Percentiles rank a stretch among this genome's conserved stretches.
Conservation (phyloP, 2,888 invertebrate genomes). For the Stenodera caucasica region DNA sequence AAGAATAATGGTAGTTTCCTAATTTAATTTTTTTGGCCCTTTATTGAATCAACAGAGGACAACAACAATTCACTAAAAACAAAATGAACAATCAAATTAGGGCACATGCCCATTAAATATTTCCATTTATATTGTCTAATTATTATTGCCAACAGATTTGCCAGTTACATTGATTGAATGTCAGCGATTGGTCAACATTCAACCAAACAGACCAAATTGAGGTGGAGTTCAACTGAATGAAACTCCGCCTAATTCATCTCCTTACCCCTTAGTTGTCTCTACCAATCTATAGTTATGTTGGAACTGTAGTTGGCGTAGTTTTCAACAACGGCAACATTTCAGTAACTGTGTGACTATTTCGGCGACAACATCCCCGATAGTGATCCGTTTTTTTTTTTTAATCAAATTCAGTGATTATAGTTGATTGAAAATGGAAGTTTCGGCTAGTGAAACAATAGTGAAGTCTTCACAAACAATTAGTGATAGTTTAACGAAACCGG, state of each 20-base stretch:
- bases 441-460: conserved; percentile 37
- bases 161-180: conserved; percentile 35
- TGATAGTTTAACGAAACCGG: conserved; percentile 49
- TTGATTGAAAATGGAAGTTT: conserved; percentile 35
- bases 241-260: conserved; percentile 33
- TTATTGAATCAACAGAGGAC: neutral
- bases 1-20: too few relatives aligned
- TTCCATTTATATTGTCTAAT: conserved; percentile 19
- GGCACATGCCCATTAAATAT: neutral
- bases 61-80: neutral
- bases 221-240: conserved; percentile 32
- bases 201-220: conserved; percentile 36
- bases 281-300: neutral
- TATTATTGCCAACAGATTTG: conserved; percentile 38
- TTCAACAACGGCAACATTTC: conserved; percentile 11
- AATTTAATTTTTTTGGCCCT: too few relatives aligned
- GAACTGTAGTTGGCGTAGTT: conserved; percentile 11
- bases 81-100: neutral
- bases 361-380: conserved; percentile 16
- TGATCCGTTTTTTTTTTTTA: too few relatives aligned
- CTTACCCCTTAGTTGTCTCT: conserved; percentile 23
- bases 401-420: neutral
- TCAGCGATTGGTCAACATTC: conserved; percentile 32
- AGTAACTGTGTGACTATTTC: conserved; percentile 38
- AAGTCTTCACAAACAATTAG: conserved; percentile 31